Base-by-base conservation (phyloP, 2,888 invertebrate genomes). In the Chorisops tibialis region DNA sequence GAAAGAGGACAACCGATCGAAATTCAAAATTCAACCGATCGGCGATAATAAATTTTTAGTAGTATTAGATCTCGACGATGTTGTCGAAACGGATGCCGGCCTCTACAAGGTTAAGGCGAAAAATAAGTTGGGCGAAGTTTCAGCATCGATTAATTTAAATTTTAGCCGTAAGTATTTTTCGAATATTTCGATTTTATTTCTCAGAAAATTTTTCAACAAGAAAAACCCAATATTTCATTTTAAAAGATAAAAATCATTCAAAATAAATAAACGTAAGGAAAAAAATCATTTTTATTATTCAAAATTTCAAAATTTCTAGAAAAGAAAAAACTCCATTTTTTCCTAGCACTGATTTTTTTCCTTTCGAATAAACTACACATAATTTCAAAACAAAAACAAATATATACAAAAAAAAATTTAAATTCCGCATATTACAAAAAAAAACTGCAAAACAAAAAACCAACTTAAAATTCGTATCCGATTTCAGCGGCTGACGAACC, bases 101-200 rank as follows among this genome's bases (percentile, higher is more conserved):
- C 88, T 94, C 71, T 98, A 97, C 83, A 93, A 94, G 82, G 94
- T 96, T 79, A 93, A 92, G 82, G 95, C 95, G 71, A 95, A 93
- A 82, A 96, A 95, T 80, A 92, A 92, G 82, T 92, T 93, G 85
- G 97, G 97, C 77, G 96, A 96, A 85, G 94, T 96, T 78, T 91
- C 94, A 74, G 94, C 95, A 71, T 95, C 95, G 75, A 94, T 96
- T 80, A 96, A 95, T 79, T 87, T 97, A 79, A 96, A 96, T 84
- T 95, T 96, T 79, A 94, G 93, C 82, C 96, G 96, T 96, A 82
- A 93, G 94, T 92, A 12, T 43, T 54, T 47, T 51, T 59, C 43
- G 54, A n/a, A 18, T 38, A 49, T 49, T 56, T 45, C 48, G 47
- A 7, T 61, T 59, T 30, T 49, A 62, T 65, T 59, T 37, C 12